These are phyloP conservation scores for Nephrocerus scutellatus DNA, from an alignment of 2,888 invertebrate species.

Conservation along the genomic window DNA sequence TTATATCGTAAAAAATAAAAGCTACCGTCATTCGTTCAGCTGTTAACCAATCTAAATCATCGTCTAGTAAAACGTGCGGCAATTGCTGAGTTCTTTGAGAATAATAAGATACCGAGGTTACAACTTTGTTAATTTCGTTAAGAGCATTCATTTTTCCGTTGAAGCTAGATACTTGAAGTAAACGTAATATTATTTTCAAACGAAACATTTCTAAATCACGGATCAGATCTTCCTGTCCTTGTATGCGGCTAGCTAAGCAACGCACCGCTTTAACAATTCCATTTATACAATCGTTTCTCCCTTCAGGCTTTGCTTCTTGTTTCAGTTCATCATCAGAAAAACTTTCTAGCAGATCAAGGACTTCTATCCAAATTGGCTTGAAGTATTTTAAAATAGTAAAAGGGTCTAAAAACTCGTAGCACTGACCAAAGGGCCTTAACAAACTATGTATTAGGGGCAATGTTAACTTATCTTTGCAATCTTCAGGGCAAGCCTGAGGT, in stretches of 20 bases:
- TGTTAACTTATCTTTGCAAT: conserved; percentile 50
- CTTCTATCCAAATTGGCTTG: conserved; percentile 87
- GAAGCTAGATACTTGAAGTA: conserved; percentile 93
- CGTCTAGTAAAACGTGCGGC: conserved; percentile 60
- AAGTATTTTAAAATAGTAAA: conserved; percentile 88
- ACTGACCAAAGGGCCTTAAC: conserved; percentile 84
- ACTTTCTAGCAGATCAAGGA: conserved; percentile 82
- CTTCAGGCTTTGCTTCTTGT: conserved; percentile 87
- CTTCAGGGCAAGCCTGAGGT: conserved; percentile 18
- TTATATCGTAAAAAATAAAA: conserved; percentile 19
- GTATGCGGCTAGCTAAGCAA: conserved; percentile 76
- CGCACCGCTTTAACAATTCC: conserved; percentile 90
- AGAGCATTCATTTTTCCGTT: conserved; percentile 99
- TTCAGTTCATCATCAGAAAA: conserved; percentile 93
- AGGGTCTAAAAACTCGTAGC: conserved; percentile 83
- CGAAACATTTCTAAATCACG: conserved; percentile 86
- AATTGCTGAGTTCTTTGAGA: conserved; percentile 63
- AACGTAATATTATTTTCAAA: conserved; percentile 88
- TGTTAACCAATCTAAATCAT: conserved; percentile 86
- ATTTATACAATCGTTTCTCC: conserved; percentile 92
- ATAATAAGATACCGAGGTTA: conserved; percentile 83
- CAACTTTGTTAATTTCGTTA: conserved; percentile 96
- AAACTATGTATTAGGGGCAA: conserved; percentile 74
- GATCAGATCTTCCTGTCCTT: conserved; percentile 68
- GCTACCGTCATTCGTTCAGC: conserved; percentile 89